Conservation (phyloP, 1,140 invertebrate species). For the Laodelphax striatellus region DNA sequence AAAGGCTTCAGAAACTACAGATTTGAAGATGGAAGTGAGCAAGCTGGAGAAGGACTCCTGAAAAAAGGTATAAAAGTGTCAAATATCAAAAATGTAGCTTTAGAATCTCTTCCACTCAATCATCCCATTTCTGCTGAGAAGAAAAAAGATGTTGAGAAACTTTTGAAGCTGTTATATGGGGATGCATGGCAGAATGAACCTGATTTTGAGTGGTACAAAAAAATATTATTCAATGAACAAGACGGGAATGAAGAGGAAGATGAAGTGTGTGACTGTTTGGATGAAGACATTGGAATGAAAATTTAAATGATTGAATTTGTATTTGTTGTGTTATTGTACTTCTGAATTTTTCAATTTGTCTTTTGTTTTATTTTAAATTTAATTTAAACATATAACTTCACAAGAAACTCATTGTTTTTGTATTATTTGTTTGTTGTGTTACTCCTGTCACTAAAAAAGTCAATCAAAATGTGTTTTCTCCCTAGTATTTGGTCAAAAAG, state of each 20-base stretch:
- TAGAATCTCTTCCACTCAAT: background rate
- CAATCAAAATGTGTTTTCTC: background rate
- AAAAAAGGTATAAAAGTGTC: background rate
- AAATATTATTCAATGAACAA: background rate
- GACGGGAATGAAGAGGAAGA: background rate
- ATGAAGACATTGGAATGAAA: background rate
- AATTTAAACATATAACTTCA: background rate
- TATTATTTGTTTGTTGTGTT: background rate
- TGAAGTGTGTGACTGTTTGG: background rate
- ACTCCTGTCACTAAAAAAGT: background rate
- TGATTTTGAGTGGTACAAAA: background rate
- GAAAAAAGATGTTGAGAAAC: slow-evolving; percentile 1
- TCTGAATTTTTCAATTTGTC: background rate
- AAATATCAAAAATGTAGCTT: background rate
- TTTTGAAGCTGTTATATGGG: background rate
- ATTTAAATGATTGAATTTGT: background rate
- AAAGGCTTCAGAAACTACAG: background rate
- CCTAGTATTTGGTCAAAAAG: background rate
- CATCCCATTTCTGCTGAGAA: background rate
- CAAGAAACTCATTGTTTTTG: background rate
- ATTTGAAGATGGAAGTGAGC: background rate
- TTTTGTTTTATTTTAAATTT: background rate
- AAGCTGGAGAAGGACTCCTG: background rate
- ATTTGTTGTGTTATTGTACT: background rate
- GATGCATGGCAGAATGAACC: background rate